Evolutionary conservation across 2,888 invertebrate species (phyloP), one percentile per base, ranked within the genome.

Genomic region (Zonitis immaculata): DNA sequence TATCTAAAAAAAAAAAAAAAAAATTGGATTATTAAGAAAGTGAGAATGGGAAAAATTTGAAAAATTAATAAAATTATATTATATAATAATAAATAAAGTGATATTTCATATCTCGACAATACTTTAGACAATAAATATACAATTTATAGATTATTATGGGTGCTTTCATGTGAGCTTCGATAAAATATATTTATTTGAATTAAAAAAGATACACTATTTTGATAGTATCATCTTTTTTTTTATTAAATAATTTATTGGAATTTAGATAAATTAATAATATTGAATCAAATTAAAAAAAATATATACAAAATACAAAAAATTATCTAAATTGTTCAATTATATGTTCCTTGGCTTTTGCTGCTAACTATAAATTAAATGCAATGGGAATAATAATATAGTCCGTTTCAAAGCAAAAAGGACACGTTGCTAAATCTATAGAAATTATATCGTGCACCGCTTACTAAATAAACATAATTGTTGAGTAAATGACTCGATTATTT

Each of bases 311-410:
- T 35, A 27, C 7, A 18, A 8, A 35, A 6, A 39, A 20, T 39
- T 3, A 20, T 54, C 45, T 50, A 56, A 51, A 56, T 62, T 57
- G 62, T 66, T 67, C 60, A 65, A 61, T 64, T 70, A 67, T 71
- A 64, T 71, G 70, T 72, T 73, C 68, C 69, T 72, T 67, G 66
- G 70, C 70, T 70, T 70, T 66, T 68, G 68, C 66, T 67, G 65
- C 67, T 64, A 65, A 60, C 60, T 55, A 59, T 66, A 64, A n/a
- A 63, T 65, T 59, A 61, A 22, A 67, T 60, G 63, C 64, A 66
- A 58, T 61, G 60, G 63, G 66, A 22, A 22, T 22, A 22, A 22
- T 22, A 22, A 22, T n/a, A n/a, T n/a, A n/a, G n/a, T n/a, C n/a
- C n/a, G n/a, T n/a, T n/a, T n/a, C n/a, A n/a, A n/a, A n/a, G n/a